Percentiles rank a stretch among this genome's conserved stretches.
phyloP scores from a whole-genome alignment of 1,140 invertebrate species.

The Orussus abietinus region DNA sequence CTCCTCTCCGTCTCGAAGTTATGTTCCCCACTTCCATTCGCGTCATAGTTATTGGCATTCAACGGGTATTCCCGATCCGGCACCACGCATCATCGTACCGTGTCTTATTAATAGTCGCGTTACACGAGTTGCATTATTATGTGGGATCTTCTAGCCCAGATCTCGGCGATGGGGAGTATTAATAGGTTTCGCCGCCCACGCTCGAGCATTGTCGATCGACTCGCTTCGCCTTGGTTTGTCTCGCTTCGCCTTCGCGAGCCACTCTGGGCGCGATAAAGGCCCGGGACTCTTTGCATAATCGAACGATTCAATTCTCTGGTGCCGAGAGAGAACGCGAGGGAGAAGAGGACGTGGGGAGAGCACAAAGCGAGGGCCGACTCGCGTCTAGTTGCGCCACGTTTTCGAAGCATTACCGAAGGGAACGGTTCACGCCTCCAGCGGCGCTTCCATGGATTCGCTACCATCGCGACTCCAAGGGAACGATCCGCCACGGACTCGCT shows the following conservation, averaged over 20 bases:
- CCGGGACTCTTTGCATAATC: slow-evolving; percentile 40
- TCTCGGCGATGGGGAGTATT: slow-evolving; percentile 8
- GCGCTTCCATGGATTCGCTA: too few species aligned
- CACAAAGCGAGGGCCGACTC: too few species aligned
- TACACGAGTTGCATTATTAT: too few species aligned
- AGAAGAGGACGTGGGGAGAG: too few species aligned
- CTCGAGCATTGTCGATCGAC: not conserved
- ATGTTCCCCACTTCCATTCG: not conserved
- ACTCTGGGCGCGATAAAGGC: slow-evolving; percentile 27
- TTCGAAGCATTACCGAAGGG: too few species aligned
- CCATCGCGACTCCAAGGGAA: too few species aligned
- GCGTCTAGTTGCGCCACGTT: too few species aligned
- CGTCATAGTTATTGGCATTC: not conserved
- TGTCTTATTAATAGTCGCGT: not conserved
- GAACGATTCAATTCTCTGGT: slow-evolving; percentile 37
- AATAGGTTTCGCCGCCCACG: slow-evolving; percentile 5
- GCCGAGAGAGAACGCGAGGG: too few species aligned
- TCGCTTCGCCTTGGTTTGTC: slow-evolving; percentile 1
- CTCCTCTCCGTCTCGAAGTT: not conserved
- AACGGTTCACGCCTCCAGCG: too few species aligned
- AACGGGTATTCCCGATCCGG: not conserved
- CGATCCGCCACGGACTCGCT: too few species aligned
- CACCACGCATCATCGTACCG: too few species aligned
- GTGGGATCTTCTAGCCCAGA: not conserved
- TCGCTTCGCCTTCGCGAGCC: slow-evolving; percentile 2